Percentiles rank a stretch among this genome's conserved stretches.
These are phyloP conservation scores for Berghia stephanieae DNA, from an alignment of 1,140 invertebrate genomes.

Conservation along the genomic window DNA sequence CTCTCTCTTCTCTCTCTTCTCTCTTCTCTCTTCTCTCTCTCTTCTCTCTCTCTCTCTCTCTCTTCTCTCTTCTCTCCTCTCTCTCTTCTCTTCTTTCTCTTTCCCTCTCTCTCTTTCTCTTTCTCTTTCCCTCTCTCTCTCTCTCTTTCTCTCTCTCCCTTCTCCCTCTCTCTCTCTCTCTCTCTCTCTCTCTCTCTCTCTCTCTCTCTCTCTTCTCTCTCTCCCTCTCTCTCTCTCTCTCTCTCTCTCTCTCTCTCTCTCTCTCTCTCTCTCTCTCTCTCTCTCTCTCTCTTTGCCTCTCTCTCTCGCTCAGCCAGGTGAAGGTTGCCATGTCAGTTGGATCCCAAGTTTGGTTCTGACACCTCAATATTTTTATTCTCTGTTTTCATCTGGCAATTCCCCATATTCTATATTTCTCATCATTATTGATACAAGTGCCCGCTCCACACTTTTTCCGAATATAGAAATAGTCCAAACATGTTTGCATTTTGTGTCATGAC, in stretches of 20 bases:
- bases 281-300: not conserved
- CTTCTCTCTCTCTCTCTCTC: not conserved
- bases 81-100: conserved; percentile 6
- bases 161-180: not conserved
- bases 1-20: not conserved
- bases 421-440: too few relatives aligned
- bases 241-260: not conserved
- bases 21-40: not conserved
- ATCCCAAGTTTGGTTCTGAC: too few relatives aligned
- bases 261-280: not conserved
- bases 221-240: conserved; percentile 19
- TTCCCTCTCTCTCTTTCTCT: not conserved
- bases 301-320: too few relatives aligned
- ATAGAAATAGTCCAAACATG: too few relatives aligned
- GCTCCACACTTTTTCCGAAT: too few relatives aligned
- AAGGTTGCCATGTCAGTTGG: too few relatives aligned
- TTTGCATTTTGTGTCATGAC: too few relatives aligned
- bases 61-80: conserved; percentile 11
- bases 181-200: not conserved
- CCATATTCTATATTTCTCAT: too few relatives aligned
- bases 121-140: not conserved
- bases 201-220: not conserved
- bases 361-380: too few relatives aligned
- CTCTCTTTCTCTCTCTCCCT: not conserved
- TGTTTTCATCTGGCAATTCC: too few relatives aligned